phyloP scores from a whole-genome alignment of 2,113 vertebrate genomes.

The Odontesthes bonariensis region DNA sequence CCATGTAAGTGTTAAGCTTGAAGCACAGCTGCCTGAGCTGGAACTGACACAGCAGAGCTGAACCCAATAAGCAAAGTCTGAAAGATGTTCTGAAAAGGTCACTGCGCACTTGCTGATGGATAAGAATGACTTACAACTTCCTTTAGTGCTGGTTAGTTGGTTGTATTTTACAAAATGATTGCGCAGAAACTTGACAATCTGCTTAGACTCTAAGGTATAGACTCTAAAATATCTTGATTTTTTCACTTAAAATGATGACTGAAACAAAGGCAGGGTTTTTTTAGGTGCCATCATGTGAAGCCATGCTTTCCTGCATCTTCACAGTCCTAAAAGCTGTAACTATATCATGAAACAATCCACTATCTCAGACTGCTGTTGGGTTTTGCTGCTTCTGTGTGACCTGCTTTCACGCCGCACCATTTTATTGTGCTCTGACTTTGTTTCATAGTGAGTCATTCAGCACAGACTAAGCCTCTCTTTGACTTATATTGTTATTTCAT shows the following conservation, averaged over 20 bases:
- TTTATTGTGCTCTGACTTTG: background rate
- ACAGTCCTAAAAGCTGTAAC: background rate
- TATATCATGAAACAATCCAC: background rate
- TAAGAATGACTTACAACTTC: background rate
- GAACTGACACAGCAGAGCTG: background rate
- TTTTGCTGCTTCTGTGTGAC: slow-evolving; percentile 7
- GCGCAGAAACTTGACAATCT: too few relatives aligned
- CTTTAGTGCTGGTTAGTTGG: background rate
- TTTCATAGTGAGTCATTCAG: background rate
- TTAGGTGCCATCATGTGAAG: background rate
- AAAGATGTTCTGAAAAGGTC: background rate
- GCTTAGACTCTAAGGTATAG: too few relatives aligned
- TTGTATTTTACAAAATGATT: background rate
- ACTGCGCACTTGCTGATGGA: too few relatives aligned
- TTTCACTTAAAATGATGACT: background rate
- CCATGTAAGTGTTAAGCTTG: background rate
- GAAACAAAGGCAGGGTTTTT: background rate
- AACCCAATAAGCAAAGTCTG: background rate
- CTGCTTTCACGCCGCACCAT: background rate
- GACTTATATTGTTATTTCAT: too few relatives aligned
- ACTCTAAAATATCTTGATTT: too few relatives aligned
- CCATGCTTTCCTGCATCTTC: background rate
- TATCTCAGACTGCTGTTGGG: background rate
- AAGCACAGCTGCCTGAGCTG: background rate
- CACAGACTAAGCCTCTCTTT: too few relatives aligned